Evolutionary conservation across 2,113 vertebrate genomes (phyloP).

Genomic region (Thamnaconus septentrionalis): DNA sequence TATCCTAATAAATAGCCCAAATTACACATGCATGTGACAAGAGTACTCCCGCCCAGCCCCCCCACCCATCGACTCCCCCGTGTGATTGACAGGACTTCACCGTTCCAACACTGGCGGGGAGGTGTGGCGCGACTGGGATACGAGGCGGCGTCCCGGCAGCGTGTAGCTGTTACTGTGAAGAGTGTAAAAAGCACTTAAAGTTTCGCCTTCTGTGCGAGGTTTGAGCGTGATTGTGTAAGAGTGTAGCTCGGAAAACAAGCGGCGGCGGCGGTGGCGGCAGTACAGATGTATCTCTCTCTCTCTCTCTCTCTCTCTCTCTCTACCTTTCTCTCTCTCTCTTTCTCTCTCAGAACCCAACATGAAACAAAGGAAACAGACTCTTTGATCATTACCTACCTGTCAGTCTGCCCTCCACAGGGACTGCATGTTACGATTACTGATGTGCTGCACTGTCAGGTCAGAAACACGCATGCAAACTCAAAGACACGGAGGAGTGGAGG

Average conservation of each 20-base stretch:
- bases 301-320: too few relatives aligned
- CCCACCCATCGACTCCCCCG: neutral
- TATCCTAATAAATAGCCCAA: too few relatives aligned
- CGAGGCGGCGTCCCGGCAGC: conserved; percentile 40
- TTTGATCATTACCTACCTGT: conserved; percentile 78
- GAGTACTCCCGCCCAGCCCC: too few relatives aligned
- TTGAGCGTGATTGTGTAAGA: conserved; percentile 45
- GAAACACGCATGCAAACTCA: conserved; percentile 59
- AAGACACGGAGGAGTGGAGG: conserved; percentile 14
- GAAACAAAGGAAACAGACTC: conserved; percentile 71
- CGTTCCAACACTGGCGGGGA: conserved; percentile 6
- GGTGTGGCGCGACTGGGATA: conserved; percentile 10
- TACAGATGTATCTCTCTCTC: conserved; percentile 55
- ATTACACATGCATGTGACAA: too few relatives aligned
- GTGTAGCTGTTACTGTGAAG: conserved; percentile 20
- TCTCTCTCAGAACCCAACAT: conserved; percentile 63
- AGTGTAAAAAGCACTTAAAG: conserved; percentile 16
- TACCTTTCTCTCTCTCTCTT: too few relatives aligned
- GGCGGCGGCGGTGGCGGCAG: conserved; percentile 34
- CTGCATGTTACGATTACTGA: conserved; percentile 68
- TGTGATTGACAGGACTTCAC: conserved; percentile 47
- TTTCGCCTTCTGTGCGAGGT: neutral
- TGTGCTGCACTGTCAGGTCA: conserved; percentile 63
- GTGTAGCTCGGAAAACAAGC: conserved; percentile 56
- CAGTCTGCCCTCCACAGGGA: conserved; percentile 70